Base-by-base conservation (phyloP, 2,888 invertebrate genomes). In the Sinhomidia bicolor region DNA sequence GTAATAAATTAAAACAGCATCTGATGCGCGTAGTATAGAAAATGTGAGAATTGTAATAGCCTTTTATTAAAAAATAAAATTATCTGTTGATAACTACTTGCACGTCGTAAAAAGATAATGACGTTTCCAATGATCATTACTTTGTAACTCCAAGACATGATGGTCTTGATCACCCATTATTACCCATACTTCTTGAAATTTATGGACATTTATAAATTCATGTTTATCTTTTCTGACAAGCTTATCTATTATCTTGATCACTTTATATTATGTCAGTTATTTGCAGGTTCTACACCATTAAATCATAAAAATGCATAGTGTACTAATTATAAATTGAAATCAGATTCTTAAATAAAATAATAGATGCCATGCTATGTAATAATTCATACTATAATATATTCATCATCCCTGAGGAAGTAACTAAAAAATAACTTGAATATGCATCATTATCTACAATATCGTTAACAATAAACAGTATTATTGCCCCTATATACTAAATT, bases 51-150 rank as follows among this genome's bases (percentile, higher is more conserved):
- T 78, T 78, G 54, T 78, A 32, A 78, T 54, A 29, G 78, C 78
- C 17, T 78, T 76, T 78, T 78, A 78, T 78, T 51, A 57, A 32
- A 29, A 54, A 78, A 54, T 78, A 78, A 78, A 78, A 47, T 14
- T 10, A 57, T 41, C 12, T 71, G 71, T 71, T 74, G 74, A 74
- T 74, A 74, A 44, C 26, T 74, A 26, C 36, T 1, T 5, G 17
- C 54, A 17, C 26, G 23, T 57, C 23, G n/a, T 57, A 14, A 10
- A 51, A 20, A 57, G 57, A 57, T 57, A 57, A 23, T 12, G 57
- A 57, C 57, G 23, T 23, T 23, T 57, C 57, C 23, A 57, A 57
- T 57, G 57, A 23, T 26, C 57, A 57, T 57, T 23, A 47, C 4
- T 54, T 10, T 23, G 6, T 1, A 7, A 20, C n/a, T n/a, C n/a